Percentiles rank a stretch among this genome's conserved stretches.
These are phyloP conservation scores for Speoplatyrhinus poulsoni DNA, from an alignment of 2,113 vertebrate species.

Conservation along the genomic window DNA sequence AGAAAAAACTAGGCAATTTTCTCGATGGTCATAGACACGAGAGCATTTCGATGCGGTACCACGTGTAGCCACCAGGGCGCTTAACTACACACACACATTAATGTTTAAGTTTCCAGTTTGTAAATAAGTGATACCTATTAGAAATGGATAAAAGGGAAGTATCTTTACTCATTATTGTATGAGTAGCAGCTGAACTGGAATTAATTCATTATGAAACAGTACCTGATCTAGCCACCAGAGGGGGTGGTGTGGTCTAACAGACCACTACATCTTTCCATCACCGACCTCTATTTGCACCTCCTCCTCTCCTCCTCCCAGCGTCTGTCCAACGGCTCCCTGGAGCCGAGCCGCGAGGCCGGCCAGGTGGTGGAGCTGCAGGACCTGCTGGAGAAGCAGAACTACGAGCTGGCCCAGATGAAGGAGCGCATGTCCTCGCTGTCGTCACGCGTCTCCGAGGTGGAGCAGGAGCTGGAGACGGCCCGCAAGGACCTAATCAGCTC, in stretches of 20 bases:
- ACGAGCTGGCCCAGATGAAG: constrained; percentile 99
- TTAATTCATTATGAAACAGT: background rate
- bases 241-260: background rate
- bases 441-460: constrained; percentile 92
- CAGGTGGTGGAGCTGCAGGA: constrained; percentile 97
- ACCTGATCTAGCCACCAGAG: background rate
- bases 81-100: too few species aligned
- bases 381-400: constrained; percentile 96
- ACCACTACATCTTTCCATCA: background rate
- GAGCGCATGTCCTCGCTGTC: constrained; percentile 93
- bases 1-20: too few species aligned
- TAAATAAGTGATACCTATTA: too few species aligned
- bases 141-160: background rate
- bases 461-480: constrained; percentile 95
- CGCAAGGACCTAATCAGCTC: constrained; percentile 98
- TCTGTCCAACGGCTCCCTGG: constrained; percentile 94
- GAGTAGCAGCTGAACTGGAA: too few species aligned
- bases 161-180: too few species aligned
- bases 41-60: too few species aligned
- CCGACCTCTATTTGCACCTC: background rate
- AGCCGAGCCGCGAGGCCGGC: constrained; percentile 89
- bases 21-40: too few species aligned
- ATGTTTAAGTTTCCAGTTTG: too few species aligned
- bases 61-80: too few species aligned
- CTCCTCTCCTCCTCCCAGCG: constrained; percentile 72